phyloP scores from a whole-genome alignment of 2,888 invertebrate species.

The Himalopsyche anomala region DNA sequence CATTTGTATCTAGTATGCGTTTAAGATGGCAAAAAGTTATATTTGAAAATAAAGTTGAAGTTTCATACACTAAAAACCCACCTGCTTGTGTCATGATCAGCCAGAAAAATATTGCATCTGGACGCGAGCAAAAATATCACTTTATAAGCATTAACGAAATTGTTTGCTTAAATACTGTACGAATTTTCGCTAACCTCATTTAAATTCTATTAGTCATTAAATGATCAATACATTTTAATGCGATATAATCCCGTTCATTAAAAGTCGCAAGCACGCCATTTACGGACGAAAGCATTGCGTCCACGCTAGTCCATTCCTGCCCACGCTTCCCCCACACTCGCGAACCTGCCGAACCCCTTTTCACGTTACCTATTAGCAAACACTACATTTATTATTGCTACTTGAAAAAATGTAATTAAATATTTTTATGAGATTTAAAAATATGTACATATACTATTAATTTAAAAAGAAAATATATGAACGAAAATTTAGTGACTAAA shows the following conservation, averaged over 20 bases:
- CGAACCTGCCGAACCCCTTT: conserved; percentile 17
- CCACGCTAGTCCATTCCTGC: conserved; percentile 26
- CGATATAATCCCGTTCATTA: neutral
- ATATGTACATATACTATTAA: too few species aligned
- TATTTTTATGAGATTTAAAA: neutral
- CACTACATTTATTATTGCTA: neutral
- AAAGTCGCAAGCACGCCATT: conserved; percentile 19
- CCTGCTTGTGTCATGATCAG: too few species aligned
- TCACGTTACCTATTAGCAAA: neutral
- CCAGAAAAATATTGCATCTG: too few species aligned
- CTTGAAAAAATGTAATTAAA: neutral
- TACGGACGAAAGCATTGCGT: neutral
- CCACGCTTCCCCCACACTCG: neutral
- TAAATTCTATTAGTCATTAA: neutral
- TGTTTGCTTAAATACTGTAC: too few species aligned
- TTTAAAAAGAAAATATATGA: too few species aligned
- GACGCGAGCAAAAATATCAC: too few species aligned
- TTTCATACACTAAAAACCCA: too few species aligned
- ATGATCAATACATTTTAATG: neutral
- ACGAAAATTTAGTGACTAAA: too few species aligned
- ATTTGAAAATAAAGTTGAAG: too few species aligned
- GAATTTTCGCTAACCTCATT: neutral
- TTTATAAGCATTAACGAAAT: too few species aligned
- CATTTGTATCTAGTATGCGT: too few species aligned
- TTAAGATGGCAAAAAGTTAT: too few species aligned